phyloP scores from a whole-genome alignment of 2,113 vertebrate genomes.

The Cranoglanis bouderius region DNA sequence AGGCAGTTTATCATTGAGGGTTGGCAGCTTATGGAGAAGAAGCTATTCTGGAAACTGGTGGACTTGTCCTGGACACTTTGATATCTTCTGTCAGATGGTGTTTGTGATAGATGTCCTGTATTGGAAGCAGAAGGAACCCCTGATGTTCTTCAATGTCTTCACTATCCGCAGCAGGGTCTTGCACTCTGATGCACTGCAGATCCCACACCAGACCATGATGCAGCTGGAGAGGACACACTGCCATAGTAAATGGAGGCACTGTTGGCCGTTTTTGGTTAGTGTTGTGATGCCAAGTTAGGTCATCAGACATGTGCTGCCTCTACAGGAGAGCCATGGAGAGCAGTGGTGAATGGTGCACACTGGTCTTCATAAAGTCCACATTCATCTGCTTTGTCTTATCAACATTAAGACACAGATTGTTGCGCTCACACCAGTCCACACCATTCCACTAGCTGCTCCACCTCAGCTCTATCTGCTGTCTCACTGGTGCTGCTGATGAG shows the following conservation, averaged over 20 bases:
- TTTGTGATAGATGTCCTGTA: too few relatives aligned
- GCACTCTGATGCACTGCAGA: too few relatives aligned
- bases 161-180: too few relatives aligned
- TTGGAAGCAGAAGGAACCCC: too few relatives aligned
- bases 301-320: neutral
- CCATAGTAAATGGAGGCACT: too few relatives aligned
- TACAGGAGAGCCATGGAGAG: neutral
- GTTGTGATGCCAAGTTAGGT: neutral
- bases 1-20: neutral
- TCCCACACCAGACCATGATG: neutral
- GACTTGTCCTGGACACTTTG: neutral
- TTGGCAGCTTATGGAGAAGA: too few relatives aligned
- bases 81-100: too few relatives aligned
- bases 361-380: neutral
- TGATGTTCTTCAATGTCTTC: too few relatives aligned
- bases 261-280: neutral
- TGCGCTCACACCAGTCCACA: too few relatives aligned
- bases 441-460: too few relatives aligned
- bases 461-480: neutral
- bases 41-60: neutral
- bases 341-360: neutral
- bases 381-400: neutral
- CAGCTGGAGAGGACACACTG: too few relatives aligned
- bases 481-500: neutral
- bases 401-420: neutral